A percentile compares a stretch with the other conserved stretches of the same genome.
phyloP scores from a whole-genome alignment of 2,113 vertebrate genomes.

The Ariopsis seemanni region DNA sequence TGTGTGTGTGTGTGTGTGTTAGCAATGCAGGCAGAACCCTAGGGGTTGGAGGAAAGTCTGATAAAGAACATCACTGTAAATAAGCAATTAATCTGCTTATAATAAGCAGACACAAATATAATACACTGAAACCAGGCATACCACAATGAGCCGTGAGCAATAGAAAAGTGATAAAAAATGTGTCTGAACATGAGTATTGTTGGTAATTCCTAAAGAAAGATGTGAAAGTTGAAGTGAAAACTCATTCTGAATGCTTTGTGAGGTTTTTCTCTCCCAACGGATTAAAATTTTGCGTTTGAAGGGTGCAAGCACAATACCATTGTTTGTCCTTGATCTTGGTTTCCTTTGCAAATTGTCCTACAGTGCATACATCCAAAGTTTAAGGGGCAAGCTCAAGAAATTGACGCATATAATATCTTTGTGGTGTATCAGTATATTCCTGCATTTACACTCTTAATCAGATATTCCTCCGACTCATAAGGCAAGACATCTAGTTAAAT shows the following conservation, averaged over 20 bases:
- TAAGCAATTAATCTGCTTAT: slow-evolving; percentile 43
- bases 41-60: slow-evolving; percentile 36
- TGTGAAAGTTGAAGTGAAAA: background rate
- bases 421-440: background rate
- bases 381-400: background rate
- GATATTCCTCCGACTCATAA: background rate
- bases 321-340: background rate
- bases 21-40: slow-evolving; percentile 41
- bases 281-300: background rate
- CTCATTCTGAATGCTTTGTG: background rate
- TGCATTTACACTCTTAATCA: background rate
- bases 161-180: background rate
- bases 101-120: slow-evolving; percentile 36
- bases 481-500: background rate
- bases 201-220: background rate
- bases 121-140: slow-evolving; percentile 39
- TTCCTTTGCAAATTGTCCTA: background rate
- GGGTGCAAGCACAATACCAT: background rate
- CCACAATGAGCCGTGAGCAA: background rate
- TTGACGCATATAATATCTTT: background rate
- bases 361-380: background rate
- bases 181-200: background rate
- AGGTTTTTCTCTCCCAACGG: background rate
- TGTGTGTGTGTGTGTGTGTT: slow-evolving; percentile 42
- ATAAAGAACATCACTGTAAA: slow-evolving; percentile 59